Percentiles rank a stretch among this genome's conserved stretches.
phyloP scores from a whole-genome alignment of 2,888 invertebrate species.

The Tipula vernalis region DNA sequence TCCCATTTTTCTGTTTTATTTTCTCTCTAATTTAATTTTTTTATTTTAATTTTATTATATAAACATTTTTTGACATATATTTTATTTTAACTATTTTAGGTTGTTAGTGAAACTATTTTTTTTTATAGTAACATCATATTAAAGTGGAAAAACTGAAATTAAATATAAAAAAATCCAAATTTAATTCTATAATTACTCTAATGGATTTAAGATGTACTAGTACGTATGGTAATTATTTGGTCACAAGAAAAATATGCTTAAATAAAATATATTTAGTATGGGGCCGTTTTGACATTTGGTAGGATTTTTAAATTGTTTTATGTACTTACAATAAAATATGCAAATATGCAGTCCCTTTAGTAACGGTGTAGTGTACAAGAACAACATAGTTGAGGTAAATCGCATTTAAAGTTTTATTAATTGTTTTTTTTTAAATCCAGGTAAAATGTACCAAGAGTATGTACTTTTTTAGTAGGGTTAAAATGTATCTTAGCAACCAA shows the following conservation, averaged over 20 bases:
- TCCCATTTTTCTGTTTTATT: background rate
- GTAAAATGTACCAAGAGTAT: too few relatives aligned
- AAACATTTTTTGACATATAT: background rate
- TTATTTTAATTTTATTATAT: background rate
- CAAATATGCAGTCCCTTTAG: too few relatives aligned
- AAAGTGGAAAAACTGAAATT: background rate
- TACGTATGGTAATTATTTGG: background rate
- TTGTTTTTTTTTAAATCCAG: too few relatives aligned
- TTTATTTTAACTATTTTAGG: background rate
- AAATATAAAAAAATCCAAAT: background rate
- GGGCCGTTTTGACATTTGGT: background rate
- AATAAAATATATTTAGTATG: background rate
- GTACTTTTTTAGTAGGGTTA: too few relatives aligned
- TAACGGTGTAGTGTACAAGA: too few relatives aligned
- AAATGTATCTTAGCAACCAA: too few relatives aligned
- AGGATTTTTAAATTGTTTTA: background rate
- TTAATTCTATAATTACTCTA: constrained; percentile 8
- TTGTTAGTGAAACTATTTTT: background rate
- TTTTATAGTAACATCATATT: background rate
- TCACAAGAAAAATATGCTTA: background rate
- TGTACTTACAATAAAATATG: background rate
- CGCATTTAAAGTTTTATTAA: too few relatives aligned
- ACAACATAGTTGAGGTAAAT: too few relatives aligned
- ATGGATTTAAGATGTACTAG: constrained; percentile 1
- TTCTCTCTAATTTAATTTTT: background rate